Percentiles rank a stretch among this genome's conserved stretches.
These are phyloP conservation scores for Cassiopea xamachana DNA, from an alignment of 30 jellyfish, hydroid and myxozoan species.

Conservation along the genomic window DNA sequence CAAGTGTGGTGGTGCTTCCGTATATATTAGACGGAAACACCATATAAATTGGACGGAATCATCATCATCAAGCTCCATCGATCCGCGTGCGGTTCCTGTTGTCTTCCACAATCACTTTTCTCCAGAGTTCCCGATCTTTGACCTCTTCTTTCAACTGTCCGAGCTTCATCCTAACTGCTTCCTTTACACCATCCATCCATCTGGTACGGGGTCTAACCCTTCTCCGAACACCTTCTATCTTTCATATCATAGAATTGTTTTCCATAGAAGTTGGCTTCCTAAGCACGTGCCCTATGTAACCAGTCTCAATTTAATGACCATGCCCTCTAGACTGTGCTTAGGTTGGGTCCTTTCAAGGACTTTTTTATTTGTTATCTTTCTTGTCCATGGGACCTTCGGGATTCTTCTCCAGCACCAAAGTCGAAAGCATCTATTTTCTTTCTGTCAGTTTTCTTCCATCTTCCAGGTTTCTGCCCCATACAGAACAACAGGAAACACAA, in stretches of 20 bases:
- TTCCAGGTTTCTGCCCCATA: too few relatives aligned
- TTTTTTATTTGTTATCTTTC: neutral
- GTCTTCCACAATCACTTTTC: neutral
- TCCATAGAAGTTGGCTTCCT: neutral
- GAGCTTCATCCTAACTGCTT: neutral
- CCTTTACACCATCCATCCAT: neutral
- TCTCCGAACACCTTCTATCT: neutral
- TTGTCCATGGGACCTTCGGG: neutral
- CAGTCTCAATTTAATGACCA: neutral
- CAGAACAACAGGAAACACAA: too few relatives aligned
- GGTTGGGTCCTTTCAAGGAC: neutral
- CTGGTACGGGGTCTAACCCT: neutral
- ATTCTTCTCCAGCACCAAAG: neutral
- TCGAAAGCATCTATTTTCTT: too few relatives aligned
- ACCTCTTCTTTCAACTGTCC: neutral
- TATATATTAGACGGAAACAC: neutral
- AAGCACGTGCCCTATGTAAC: neutral
- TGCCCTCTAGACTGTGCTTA: neutral
- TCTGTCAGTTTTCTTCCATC: too few relatives aligned
- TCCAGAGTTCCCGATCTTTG: neutral
- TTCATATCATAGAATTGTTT: neutral
- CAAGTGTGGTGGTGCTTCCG: neutral
- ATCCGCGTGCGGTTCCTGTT: neutral
- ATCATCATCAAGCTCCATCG: neutral
- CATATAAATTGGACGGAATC: neutral